Evolutionary conservation across 2,888 invertebrate species (phyloP).

Genomic region (Atherix ibis): DNA sequence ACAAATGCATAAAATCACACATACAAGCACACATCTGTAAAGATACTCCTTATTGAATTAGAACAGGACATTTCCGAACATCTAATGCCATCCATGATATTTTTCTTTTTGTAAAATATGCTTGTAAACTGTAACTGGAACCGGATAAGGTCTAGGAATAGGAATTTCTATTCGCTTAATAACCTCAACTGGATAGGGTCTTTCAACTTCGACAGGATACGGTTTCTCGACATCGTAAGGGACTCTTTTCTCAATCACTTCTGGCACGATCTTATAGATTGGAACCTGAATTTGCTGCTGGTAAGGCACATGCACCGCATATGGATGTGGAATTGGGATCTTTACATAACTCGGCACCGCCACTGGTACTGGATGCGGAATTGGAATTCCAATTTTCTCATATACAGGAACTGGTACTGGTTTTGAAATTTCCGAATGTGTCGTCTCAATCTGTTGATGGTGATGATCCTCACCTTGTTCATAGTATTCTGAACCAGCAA

Average conservation of each 20-base stretch:
- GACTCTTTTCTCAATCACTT: conserved; percentile 54
- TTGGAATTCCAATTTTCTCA: conserved; percentile 56
- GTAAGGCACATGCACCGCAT: conserved; percentile 50
- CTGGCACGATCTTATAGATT: conserved; percentile 55
- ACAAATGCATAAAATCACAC: too few species aligned
- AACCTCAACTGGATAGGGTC: conserved; percentile 59
- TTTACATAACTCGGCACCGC: conserved; percentile 46
- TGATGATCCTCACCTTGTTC: conserved; percentile 36
- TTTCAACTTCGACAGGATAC: conserved; percentile 47
- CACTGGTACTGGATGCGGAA: conserved; percentile 55
- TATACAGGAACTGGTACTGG: conserved; percentile 53
- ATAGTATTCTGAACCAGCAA: too few species aligned
- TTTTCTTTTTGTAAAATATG: conserved; percentile 47
- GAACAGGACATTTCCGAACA: too few species aligned
- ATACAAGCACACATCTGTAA: too few species aligned
- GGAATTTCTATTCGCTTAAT: conserved; percentile 58
- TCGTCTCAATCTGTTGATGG: conserved; percentile 37
- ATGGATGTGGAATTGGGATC: conserved; percentile 58
- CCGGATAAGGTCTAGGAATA: conserved; percentile 55
- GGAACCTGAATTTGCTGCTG: conserved; percentile 59
- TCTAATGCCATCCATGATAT: conserved; percentile 16
- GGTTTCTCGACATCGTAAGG: conserved; percentile 60
- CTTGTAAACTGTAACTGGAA: conserved; percentile 57
- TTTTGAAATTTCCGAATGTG: conserved; percentile 51
- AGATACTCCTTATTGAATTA: too few species aligned